Evolutionary conservation across 2,888 invertebrate genomes (phyloP).

Genomic region (Drosophila macrothrix): DNA sequence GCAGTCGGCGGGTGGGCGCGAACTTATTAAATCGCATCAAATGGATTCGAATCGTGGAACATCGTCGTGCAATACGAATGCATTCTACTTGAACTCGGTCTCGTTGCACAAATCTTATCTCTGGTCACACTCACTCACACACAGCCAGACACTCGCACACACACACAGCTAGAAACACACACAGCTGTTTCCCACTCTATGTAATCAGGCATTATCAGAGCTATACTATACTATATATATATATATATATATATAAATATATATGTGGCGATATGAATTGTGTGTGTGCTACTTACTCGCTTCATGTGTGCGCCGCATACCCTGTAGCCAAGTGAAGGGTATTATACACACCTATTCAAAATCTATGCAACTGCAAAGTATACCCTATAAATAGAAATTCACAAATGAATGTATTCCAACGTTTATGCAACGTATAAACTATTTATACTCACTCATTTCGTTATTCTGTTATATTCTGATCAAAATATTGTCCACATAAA

Average conservation of each 20-base stretch:
- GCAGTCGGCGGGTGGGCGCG: slow-evolving; percentile 21
- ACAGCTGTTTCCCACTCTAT: slow-evolving; percentile 46
- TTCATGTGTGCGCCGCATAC: slow-evolving; percentile 11
- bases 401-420: background rate
- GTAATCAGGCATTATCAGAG: slow-evolving; percentile 73
- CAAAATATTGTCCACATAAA: too few relatives aligned
- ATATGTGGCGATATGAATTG: slow-evolving; percentile 25
- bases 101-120: slow-evolving; percentile 78
- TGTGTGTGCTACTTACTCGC: slow-evolving; percentile 33
- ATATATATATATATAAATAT: slow-evolving; percentile 8
- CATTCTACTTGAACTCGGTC: slow-evolving; percentile 69
- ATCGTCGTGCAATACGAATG: slow-evolving; percentile 40
- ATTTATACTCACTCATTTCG: background rate
- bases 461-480: too few relatives aligned
- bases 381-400: background rate
- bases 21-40: slow-evolving; percentile 28
- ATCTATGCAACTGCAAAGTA: too few relatives aligned
- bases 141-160: background rate
- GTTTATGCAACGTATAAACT: background rate
- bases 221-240: slow-evolving; percentile 22
- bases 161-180: background rate
- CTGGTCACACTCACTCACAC: slow-evolving; percentile 33
- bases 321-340: background rate
- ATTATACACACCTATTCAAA: background rate
- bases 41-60: slow-evolving; percentile 34